Evolutionary conservation across 2,888 invertebrate genomes (phyloP).

Genomic region (Drosophila formosana): DNA sequence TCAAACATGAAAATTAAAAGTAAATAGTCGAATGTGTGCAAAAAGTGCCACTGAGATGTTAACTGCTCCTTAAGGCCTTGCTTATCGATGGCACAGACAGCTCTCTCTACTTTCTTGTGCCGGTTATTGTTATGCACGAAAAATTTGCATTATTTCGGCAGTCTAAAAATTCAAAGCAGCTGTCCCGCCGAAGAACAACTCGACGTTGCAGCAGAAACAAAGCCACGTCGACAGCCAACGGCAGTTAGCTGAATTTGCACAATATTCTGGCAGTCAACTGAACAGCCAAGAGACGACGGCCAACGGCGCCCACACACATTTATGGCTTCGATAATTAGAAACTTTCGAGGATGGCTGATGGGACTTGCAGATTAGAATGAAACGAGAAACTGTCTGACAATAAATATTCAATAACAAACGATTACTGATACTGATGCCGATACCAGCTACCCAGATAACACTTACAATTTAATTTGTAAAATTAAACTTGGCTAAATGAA

Average conservation of each 20-base stretch:
- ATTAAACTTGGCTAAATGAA: slow-evolving; percentile 1
- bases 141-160: slow-evolving; percentile 71
- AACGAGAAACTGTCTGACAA: slow-evolving; percentile 3
- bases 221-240: slow-evolving; percentile 19
- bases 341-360: slow-evolving; percentile 44
- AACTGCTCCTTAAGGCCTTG: slow-evolving; percentile 8
- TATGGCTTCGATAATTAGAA: slow-evolving; percentile 53
- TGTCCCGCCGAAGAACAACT: slow-evolving; percentile 30
- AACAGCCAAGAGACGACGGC: neutral
- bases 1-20: slow-evolving; percentile 53
- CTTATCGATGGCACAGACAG: slow-evolving; percentile 38
- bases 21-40: slow-evolving; percentile 25
- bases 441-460: neutral
- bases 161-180: slow-evolving; percentile 69
- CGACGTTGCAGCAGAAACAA: slow-evolving; percentile 15
- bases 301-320: slow-evolving; percentile 27
- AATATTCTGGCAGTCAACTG: slow-evolving; percentile 2
- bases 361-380: slow-evolving; percentile 14
- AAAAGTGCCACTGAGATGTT: slow-evolving; percentile 1
- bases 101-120: neutral
- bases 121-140: slow-evolving; percentile 57
- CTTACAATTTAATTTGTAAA: slow-evolving; percentile 10
- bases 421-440: slow-evolving; percentile 9
- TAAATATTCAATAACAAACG: slow-evolving; percentile 53
- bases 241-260: slow-evolving; percentile 27